Conservation (phyloP, 2,888 invertebrate species). For the Anthophora plumipes region DNA sequence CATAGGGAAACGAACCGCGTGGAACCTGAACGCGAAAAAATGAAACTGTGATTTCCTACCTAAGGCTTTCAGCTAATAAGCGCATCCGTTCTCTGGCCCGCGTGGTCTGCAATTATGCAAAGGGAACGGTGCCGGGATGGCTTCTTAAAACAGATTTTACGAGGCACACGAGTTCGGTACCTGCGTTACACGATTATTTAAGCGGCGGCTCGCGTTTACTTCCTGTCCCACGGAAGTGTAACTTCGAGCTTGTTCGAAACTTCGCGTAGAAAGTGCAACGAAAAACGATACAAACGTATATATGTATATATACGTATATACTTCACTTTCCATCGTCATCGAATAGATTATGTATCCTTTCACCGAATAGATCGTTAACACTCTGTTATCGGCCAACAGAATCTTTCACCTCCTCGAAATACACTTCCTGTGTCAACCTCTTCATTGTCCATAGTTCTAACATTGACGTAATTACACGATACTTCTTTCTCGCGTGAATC, state of each 20-base stretch:
- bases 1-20: constrained; percentile 60
- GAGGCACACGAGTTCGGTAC: constrained; percentile 43
- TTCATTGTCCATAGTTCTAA: background rate
- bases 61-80: constrained; percentile 62
- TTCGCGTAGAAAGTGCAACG: constrained; percentile 18
- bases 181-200: constrained; percentile 34
- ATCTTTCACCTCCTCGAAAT: constrained; percentile 3
- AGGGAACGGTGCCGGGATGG: constrained; percentile 32
- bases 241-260: background rate
- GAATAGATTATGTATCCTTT: constrained; percentile 22
- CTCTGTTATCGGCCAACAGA: background rate
- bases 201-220: constrained; percentile 6
- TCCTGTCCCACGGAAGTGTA: constrained; percentile 55
- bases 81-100: constrained; percentile 62
- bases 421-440: background rate
- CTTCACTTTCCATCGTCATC: constrained; percentile 15
- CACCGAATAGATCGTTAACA: constrained; percentile 40
- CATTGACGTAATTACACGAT: background rate
- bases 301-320: too few relatives aligned
- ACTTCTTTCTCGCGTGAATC: background rate
- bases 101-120: constrained; percentile 68
- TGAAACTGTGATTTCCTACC: constrained; percentile 69
- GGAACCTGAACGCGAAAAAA: constrained; percentile 48
- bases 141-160: constrained; percentile 53
- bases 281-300: background rate